phyloP scores from a whole-genome alignment of 2,888 invertebrate genomes.

The Phortica magna region DNA sequence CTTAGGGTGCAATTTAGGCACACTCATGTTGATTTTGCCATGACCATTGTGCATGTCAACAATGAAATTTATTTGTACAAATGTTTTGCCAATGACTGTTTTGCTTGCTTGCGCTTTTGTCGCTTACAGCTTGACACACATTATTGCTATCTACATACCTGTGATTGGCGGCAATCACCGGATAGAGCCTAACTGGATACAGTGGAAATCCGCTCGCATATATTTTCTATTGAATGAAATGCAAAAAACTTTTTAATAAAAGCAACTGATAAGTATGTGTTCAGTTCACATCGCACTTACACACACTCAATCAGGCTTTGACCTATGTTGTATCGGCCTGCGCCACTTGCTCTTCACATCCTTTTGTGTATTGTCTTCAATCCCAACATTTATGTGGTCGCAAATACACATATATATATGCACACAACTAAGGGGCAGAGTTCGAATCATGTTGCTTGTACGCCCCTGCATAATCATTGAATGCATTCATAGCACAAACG shows the following conservation, averaged over 20 bases:
- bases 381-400: not conserved
- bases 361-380: no score
- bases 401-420: no score
- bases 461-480: not conserved
- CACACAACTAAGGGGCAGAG: no score
- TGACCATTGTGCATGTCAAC: not conserved
- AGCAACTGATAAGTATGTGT: no score
- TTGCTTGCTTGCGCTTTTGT: not conserved
- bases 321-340: no score
- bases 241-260: no score
- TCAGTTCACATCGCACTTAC: no score
- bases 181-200: not conserved
- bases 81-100: not conserved
- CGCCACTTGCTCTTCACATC: no score
- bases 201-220: not conserved
- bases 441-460: no score
- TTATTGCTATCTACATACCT: not conserved
- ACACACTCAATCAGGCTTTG: no score
- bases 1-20: not conserved
- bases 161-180: not conserved
- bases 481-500: not conserved
- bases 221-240: not conserved
- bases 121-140: not conserved
- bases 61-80: not conserved
- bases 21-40: not conserved